Conservation (phyloP, 37 sponge, comb jelly and placozoan genomes). For the Haliclona indistincta region DNA sequence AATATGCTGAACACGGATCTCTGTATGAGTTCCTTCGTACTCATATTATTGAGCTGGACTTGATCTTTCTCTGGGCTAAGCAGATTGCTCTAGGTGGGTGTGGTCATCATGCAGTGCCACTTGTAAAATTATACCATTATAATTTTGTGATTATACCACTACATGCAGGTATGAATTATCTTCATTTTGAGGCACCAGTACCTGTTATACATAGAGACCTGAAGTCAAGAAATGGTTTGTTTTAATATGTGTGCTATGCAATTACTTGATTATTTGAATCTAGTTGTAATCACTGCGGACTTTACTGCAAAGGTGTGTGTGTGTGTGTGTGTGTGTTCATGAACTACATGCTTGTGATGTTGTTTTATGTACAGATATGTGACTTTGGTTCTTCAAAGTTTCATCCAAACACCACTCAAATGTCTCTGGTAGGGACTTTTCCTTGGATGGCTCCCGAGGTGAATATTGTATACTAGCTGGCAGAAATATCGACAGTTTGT, state of each 20-base stretch:
- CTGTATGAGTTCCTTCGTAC: slow-evolving; percentile 76
- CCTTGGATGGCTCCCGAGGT: slow-evolving; percentile 98
- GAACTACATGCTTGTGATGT: not conserved
- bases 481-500: no score
- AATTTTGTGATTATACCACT: not conserved
- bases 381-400: slow-evolving; percentile 94
- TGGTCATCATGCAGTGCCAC: not conserved
- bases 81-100: slow-evolving; percentile 79
- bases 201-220: slow-evolving; percentile 92
- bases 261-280: no score
- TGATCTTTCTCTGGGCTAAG: slow-evolving; percentile 83
- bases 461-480: not conserved
- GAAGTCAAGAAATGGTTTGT: slow-evolving; percentile 89
- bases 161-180: slow-evolving; percentile 80
- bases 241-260: not conserved
- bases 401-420: slow-evolving; percentile 76
- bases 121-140: not conserved
- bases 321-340: slow-evolving; percentile 6
- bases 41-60: slow-evolving; percentile 55
- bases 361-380: slow-evolving; percentile 54
- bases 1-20: slow-evolving; percentile 79
- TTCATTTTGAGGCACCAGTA: slow-evolving; percentile 84
- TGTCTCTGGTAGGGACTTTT: slow-evolving; percentile 89
- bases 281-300: no score
- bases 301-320: slow-evolving; percentile 2